Base-by-base conservation (phyloP, 2,888 invertebrate species). In the Drosophila kuntzei region DNA sequence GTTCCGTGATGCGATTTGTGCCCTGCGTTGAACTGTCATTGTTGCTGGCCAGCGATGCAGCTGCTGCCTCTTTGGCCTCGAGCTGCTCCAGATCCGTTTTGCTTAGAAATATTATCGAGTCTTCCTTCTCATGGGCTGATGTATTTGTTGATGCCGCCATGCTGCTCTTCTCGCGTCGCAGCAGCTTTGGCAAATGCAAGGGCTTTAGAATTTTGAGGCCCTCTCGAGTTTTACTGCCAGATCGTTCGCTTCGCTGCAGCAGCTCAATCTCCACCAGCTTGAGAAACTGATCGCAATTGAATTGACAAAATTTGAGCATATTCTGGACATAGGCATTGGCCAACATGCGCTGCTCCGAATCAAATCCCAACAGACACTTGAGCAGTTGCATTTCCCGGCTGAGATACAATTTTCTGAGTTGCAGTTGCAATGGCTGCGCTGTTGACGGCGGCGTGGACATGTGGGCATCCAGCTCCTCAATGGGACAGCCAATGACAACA, bases 41-140 rank as follows among this genome's bases (percentile, higher is more conserved):
- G 25, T 66, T 68, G 32, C 67, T 65, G 12, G 55, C 39, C 92
- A 25, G 80, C 71, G 88, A 92, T 9, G 69, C 55, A 6, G 79
- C 69, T 3, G 53, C 68, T 6, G 70, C 75, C n/a, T 90, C 90
- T 47, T 90, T 90, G 25, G 90, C 89, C 72, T 94, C 94, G 92
- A 95, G 93, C 83, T 94, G 94, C 87, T 94, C 94, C 79, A 95
- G 92, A 93, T 95, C 95, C 78, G 94, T 94, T 92, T 95, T 95
- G 89, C 94, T 95, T 76, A 95, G 92, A 90, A 95, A 95, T 92
- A 95, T 95, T n/a, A 95, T 95, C 0, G 95, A 95, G 47, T 94
- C 94, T 89, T 95, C 95, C 43, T 94, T 94, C 81, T 94, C 95
- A 67, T 94, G 92, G 0, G 92, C 92, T 22, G 82, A 73, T 62